Evolutionary conservation across 2,113 vertebrate species (phyloP).

Genomic region (Actinemys pallida): DNA sequence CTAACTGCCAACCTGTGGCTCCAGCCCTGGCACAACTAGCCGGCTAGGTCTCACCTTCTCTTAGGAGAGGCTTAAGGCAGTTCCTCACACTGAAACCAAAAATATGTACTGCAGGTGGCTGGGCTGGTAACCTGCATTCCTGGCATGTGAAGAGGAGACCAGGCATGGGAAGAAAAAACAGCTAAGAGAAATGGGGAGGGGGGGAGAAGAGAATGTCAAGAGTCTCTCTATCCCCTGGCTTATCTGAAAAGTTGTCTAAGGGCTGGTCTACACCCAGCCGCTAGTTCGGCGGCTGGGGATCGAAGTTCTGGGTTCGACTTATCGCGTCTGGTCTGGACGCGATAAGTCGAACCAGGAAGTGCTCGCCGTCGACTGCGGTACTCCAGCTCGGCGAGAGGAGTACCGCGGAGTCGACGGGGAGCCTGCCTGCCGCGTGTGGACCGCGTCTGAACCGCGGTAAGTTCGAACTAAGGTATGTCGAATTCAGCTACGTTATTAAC

Average conservation of each 20-base stretch:
- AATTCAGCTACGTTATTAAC: too few relatives aligned
- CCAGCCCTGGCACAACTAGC: neutral
- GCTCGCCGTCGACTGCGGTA: too few relatives aligned
- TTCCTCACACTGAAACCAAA: neutral
- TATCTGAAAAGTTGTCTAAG: neutral
- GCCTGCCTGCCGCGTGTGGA: too few relatives aligned
- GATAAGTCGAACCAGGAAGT: too few relatives aligned
- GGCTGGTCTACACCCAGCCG: too few relatives aligned
- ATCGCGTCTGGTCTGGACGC: too few relatives aligned
- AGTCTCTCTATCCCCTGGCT: neutral
- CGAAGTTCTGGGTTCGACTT: too few relatives aligned
- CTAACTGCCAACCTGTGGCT: neutral
- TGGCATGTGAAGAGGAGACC: neutral
- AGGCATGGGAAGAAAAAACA: neutral
- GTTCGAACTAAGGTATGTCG: too few relatives aligned
- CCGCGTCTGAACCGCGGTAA: too few relatives aligned
- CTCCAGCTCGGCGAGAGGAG: too few relatives aligned
- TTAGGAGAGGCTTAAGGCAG: neutral
- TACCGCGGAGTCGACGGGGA: too few relatives aligned
- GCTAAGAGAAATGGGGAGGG: neutral
- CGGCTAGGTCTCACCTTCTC: neutral
- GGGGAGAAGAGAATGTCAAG: neutral
- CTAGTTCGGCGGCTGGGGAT: too few relatives aligned
- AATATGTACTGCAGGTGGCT: neutral
- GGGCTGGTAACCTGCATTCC: neutral